phyloP scores from a whole-genome alignment of 2,113 vertebrate species.

The Otus sunia region DNA sequence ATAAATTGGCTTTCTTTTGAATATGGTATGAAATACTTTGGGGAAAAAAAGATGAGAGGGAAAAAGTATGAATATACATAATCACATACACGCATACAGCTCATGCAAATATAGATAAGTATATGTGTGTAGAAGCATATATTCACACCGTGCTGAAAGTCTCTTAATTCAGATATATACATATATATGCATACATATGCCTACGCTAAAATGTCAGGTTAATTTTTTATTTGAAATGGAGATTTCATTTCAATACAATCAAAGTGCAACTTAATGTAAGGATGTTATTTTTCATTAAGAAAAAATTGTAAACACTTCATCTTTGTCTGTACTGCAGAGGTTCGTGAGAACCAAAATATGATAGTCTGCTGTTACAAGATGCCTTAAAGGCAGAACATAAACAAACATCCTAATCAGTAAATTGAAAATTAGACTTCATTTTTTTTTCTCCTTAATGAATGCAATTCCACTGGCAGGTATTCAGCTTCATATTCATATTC shows the following conservation, averaged over 20 bases:
- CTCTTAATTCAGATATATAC: neutral
- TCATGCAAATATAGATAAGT: neutral
- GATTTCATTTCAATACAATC: neutral
- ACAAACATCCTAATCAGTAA: conserved; percentile 20
- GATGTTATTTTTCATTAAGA: neutral
- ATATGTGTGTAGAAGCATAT: neutral
- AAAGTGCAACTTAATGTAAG: neutral
- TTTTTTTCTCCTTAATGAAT: neutral
- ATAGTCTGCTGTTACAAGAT: neutral
- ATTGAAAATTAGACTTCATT: conserved; percentile 33
- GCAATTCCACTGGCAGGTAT: neutral
- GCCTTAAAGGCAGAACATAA: conserved; percentile 41
- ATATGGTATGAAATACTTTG: neutral
- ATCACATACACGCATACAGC: neutral
- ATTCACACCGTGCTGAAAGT: neutral
- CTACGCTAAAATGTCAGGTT: fast-evolving
- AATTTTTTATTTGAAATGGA: neutral
- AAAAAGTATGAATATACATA: neutral
- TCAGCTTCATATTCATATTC: neutral
- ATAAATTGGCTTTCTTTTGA: neutral
- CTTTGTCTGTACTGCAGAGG: neutral
- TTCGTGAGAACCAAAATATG: neutral
- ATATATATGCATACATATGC: fast-evolving
- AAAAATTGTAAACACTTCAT: neutral
- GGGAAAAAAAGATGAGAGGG: fast-evolving